Base-by-base conservation (phyloP, 2,113 vertebrate genomes). In the Seriola aureovittata region DNA sequence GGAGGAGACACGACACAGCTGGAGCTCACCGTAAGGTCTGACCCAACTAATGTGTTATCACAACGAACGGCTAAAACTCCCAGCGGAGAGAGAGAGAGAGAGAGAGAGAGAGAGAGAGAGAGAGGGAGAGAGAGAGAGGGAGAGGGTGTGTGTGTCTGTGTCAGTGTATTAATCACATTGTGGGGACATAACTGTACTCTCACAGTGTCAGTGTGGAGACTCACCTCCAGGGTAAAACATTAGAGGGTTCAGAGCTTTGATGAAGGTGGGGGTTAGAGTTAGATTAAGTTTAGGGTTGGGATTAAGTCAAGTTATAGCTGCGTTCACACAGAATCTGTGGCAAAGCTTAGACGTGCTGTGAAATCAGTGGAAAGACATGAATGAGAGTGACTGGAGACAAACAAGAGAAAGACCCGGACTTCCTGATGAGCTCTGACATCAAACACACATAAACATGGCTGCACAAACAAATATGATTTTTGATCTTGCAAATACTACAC, bases 1-100 rank as follows among this genome's bases (percentile, higher is more conserved):
- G 91, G 91, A 89, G 90, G 91, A 89, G 91, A 94, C 81, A 74
- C 0, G 32, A 80, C 80, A 71, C 93, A 93, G 91, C 92, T 92
- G 91, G 81, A 76, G 65, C 44, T 4, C 42, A 60, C 72, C 54
- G 4, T 34, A 73, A 64, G 44, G 82, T 80, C 52, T 67, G 60
- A 75, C 40, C 9, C 2, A 66, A 52, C 46, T 54, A 62, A 66
- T 50, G n/a, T 72, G 48, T 82, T 90, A 89, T 78, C 80, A 79
- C 46, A 81, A n/a, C 44, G 54, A 32, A 38, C 80, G 63, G 69
- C 73, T 80, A 19, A 52, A 50, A 23, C 54, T 86, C 63, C 74
- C 65, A 81, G 76, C 4, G 48, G 48, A 71, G 55, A 42, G 17
- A 50, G 48, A 29, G 42, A 13, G 46, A 21, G 67, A 21, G 44